These are phyloP conservation scores for Alentia gelatinosa DNA, from an alignment of 2,888 invertebrate species.

Conservation along the genomic window DNA sequence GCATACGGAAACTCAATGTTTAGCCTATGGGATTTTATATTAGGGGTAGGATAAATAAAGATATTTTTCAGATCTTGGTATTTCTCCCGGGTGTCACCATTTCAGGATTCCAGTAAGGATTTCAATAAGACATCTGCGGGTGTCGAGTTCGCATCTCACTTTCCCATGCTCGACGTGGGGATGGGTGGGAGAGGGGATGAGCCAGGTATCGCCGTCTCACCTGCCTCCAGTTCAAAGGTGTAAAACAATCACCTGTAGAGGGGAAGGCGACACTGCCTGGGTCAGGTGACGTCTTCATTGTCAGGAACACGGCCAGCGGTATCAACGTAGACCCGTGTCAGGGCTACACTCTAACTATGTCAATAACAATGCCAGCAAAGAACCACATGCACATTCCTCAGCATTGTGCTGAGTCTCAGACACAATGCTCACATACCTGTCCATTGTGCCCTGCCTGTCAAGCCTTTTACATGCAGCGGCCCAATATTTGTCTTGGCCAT, in stretches of 20 bases:
- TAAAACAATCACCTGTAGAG: background rate
- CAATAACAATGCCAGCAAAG: slow-evolving; percentile 13
- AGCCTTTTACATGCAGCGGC: background rate
- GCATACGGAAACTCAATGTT: no score
- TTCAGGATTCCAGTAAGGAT: no score
- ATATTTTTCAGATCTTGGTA: no score
- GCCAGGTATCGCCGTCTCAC: background rate
- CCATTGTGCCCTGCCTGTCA: background rate
- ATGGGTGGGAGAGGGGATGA: background rate
- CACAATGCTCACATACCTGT: background rate
- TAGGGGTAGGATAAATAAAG: no score
- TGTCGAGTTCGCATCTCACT: background rate
- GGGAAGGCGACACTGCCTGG: background rate
- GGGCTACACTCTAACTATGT: slow-evolving; percentile 26
- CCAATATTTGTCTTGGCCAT: background rate
- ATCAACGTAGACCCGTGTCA: background rate
- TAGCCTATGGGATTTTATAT: no score
- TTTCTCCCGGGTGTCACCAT: no score
- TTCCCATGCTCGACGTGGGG: background rate
- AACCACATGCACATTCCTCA: slow-evolving; percentile 1
- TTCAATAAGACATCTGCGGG: background rate
- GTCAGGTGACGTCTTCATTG: background rate
- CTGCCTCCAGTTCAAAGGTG: background rate
- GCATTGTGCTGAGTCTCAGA: background rate
- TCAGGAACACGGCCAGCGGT: background rate